Conservation (phyloP, 2,797 vertebrate species). For the Semaprochilodus insignis region DNA sequence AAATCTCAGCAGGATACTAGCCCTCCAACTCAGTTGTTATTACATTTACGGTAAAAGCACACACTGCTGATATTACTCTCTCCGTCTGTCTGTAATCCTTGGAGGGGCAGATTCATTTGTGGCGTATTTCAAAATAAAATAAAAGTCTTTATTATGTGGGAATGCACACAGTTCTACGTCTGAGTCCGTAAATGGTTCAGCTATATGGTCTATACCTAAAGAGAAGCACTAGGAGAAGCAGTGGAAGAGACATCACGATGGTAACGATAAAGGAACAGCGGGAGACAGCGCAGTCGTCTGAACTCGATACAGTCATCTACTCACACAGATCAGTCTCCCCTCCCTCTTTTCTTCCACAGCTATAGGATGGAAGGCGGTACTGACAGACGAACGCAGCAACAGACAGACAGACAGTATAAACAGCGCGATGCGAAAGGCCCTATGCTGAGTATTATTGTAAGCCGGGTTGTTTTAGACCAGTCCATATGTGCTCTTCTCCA, state of each 20-base stretch:
- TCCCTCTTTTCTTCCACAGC: constrained; percentile 26
- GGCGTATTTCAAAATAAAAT: constrained; percentile 49
- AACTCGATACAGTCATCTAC: not conserved
- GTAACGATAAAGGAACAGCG: not conserved
- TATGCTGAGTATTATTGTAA: constrained; percentile 64
- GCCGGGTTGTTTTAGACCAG: constrained; percentile 57
- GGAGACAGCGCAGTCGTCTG: not conserved
- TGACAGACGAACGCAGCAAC: constrained; percentile 52
- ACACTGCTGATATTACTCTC: constrained; percentile 52
- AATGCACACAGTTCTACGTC: constrained; percentile 22
- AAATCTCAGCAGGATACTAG: constrained; percentile 58
- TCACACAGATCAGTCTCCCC: constrained; percentile 7
- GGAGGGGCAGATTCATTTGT: constrained; percentile 53
- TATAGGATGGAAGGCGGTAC: constrained; percentile 36
- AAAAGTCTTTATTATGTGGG: constrained; percentile 26
- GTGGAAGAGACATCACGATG: not conserved
- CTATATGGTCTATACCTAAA: not conserved
- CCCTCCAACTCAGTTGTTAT: constrained; percentile 52
- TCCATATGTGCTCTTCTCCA: constrained; percentile 66
- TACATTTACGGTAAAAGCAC: constrained; percentile 59
- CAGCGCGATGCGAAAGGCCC: constrained; percentile 48
- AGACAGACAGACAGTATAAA: constrained; percentile 54
- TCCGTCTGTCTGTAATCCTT: constrained; percentile 47
- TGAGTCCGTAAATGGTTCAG: not conserved
- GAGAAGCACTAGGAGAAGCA: constrained; percentile 3